Base-by-base conservation (phyloP, 2,797 vertebrate species). In the Artibeus jamaicensis region DNA sequence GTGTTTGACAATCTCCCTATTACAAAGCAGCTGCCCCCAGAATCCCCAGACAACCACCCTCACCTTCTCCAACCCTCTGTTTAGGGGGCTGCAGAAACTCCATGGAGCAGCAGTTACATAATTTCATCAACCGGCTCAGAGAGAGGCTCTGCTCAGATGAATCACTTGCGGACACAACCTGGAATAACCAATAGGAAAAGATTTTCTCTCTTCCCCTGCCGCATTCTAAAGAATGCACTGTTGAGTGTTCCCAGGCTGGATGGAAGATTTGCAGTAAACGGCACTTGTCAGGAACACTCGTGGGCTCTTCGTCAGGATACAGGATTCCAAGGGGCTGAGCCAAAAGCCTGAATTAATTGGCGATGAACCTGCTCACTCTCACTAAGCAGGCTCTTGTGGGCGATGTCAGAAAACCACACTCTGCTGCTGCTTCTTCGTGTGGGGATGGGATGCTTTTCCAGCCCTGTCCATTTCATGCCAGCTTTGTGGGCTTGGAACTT, bases 391-490 rank as follows among this genome's bases (percentile, higher is more conserved):
- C 59, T 96, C 48, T 48, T 6, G 0, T 2, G 50, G 71, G 34
- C 65, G 21, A 73, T 86, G 44, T 79, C 86, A 71, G 87, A 90
- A 86, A 95, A 65, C 62, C 59, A 92, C 82, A 78, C 65, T 22
- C 89, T 95, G 95, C 91, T 81, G 70, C 18, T 14, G 89, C 90
- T 83, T 84, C 93, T 97, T 97, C 96, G 95, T 96, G 84, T 26
- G 19, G 14, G 22, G 68, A 78, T 26, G 5, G 48, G 77, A 59
- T 32, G 77, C 32, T 95, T 95, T 96, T 94, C 68, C 44, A 88
- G 81, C 78, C 62, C 0, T 53, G 59, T 78, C 93, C 62, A 34
- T 86, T 81, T 78, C 46, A 48, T 62, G 86, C 91, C 96, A 96
- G 81, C 57, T 95, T 96, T 87, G 91, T 86, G 42, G 19, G 70